Evolutionary conservation across 2,797 vertebrate genomes (phyloP), one percentile per base, ranked within the genome.

Genomic region (Characodon lateralis): DNA sequence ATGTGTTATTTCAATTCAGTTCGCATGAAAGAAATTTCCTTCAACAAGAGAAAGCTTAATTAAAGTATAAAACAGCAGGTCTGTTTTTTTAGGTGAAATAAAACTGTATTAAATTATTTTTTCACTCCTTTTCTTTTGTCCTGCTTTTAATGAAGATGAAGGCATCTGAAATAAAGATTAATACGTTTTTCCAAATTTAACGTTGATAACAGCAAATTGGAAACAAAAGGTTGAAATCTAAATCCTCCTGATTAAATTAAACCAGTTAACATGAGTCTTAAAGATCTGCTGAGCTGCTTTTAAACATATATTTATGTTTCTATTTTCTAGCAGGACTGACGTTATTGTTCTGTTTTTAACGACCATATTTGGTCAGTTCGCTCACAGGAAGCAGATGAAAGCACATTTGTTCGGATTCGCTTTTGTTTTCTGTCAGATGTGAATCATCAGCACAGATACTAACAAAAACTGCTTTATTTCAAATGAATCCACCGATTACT

Each of bases 301-400:
- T 65, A 22, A 10, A 65, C 31, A 0, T 31, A 41, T 3, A 20
- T 6, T 2, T 66, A 24, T 16, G 14, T 63, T 8, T 39, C 22
- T 56, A 58, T 26, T 51, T 16, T 35, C 28, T 55, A 46, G 6
- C 35, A 68, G 76, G 26, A 53, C 13, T 50, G 9, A 50, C 39
- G 31, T 39, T 39, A 14, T 28, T 39, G 1, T 3, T 71, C 61
- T 83, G 50, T 0, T 77, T 85, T 82, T 85, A 86, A 88, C 66
- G 77, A 81, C 28, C 70, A 31, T 65, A 73, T 72, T 26, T 28
- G 71, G 24, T 69, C 63, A 63, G 65, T 43, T 70, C 78, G 74
- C 74, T 79, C 70, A 66, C 69, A 31, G 73, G 18, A 24, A 81
- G 48, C 66, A 46, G 56, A 75, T 24, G 56, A 26, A 41, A 28